These are phyloP conservation scores for Ahaetulla prasina DNA, from an alignment of 2,113 vertebrate genomes.

Conservation along the genomic window DNA sequence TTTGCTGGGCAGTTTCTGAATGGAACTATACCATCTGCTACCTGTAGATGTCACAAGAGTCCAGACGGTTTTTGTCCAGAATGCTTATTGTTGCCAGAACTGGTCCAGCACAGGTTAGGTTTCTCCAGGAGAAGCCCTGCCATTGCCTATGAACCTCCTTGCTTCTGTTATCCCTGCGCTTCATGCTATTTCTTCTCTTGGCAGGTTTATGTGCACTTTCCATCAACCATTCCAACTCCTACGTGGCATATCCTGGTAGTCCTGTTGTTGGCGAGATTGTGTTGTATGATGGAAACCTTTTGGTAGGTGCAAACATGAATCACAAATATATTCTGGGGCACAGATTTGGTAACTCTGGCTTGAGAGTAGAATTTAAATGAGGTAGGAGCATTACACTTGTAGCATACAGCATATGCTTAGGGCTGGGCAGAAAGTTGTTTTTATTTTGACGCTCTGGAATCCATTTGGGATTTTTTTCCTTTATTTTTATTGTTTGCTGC, in stretches of 20 bases:
- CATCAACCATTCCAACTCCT: constrained; percentile 92
- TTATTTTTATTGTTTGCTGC: background rate
- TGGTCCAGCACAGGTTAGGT: rapidly evolving
- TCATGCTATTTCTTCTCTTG: constrained; percentile 15
- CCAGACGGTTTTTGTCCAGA: background rate
- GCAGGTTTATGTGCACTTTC: constrained; percentile 92
- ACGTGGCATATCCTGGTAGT: constrained; percentile 90
- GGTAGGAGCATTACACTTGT: background rate
- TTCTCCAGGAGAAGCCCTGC: background rate
- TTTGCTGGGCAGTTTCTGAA: background rate
- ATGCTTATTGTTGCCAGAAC: background rate
- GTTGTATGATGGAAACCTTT: constrained; percentile 88
- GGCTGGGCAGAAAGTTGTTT: background rate
- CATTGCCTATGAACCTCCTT: background rate
- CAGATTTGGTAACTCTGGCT: background rate
- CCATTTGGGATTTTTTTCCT: background rate
- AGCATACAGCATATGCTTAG: background rate
- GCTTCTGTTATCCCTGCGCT: background rate
- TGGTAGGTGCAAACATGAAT: constrained; percentile 73
- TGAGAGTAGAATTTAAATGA: background rate
- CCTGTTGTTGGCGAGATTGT: constrained; percentile 85
- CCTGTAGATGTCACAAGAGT: constrained; percentile 64
- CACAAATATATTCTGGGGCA: background rate
- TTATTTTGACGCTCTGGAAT: background rate
- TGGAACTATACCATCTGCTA: constrained; percentile 25